A percentile compares a stretch with the other conserved stretches of the same genome.
Conservation (phyloP, 2,797 vertebrate genomes). For the Odontamblyopus rebecca region DNA sequence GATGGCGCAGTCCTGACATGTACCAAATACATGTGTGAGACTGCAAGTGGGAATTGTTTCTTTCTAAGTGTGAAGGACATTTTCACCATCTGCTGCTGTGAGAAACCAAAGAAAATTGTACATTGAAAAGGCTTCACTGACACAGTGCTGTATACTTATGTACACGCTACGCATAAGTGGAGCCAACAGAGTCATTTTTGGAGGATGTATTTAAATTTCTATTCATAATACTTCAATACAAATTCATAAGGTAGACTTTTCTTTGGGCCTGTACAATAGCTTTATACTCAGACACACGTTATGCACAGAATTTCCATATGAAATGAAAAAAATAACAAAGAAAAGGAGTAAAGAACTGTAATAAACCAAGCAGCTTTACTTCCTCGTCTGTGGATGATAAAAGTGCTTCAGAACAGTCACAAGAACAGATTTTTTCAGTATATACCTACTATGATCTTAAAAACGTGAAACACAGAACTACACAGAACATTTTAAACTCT, state of each 20-base stretch:
- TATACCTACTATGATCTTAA: too few species aligned
- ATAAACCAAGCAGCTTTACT: too few species aligned
- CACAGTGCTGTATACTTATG: background rate
- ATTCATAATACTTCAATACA: background rate
- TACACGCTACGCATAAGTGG: background rate
- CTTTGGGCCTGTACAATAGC: background rate
- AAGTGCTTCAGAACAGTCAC: too few species aligned
- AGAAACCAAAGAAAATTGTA: slow-evolving; percentile 13
- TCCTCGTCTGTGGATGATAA: too few species aligned
- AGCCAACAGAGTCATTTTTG: background rate
- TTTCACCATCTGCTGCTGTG: slow-evolving; percentile 28
- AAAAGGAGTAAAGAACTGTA: background rate
- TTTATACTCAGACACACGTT: background rate
- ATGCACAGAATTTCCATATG: background rate
- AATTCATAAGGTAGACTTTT: background rate
- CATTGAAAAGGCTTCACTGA: background rate
- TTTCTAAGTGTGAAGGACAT: slow-evolving; percentile 26
- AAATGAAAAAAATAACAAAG: background rate
- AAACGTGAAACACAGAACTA: too few species aligned
- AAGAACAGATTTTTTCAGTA: too few species aligned
- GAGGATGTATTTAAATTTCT: background rate
- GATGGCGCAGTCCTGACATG: slow-evolving; percentile 7
- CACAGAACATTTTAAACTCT: too few species aligned
- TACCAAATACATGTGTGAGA: slow-evolving; percentile 6
- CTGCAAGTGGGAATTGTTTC: slow-evolving; percentile 26